Base-by-base conservation (phyloP, 2,113 vertebrate species). In the Natator depressus region DNA sequence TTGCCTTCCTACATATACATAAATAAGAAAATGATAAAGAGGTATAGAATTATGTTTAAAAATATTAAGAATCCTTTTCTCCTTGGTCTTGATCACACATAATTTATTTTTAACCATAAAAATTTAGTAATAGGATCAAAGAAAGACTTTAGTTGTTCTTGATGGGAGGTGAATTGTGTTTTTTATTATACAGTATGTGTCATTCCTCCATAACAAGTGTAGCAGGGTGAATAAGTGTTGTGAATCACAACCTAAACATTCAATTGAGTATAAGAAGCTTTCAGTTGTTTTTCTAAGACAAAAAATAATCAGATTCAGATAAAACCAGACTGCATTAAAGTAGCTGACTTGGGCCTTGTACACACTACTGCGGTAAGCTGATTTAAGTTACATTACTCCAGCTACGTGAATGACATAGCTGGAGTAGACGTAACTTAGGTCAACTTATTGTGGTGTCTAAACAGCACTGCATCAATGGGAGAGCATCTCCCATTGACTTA, bases 41-140 rank as follows among this genome's bases (percentile, higher is more conserved):
- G 50, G 50, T 85, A 91, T 96, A 95, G 91, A 10, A 85, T 84
- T 96, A 94, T 93, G 80, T 84, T 96, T 95, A 92, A 89, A 97
- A 97, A 94, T 78, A 92, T 88, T 95, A 95, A 84, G 91, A 55
- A 24, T 55, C 19, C 20, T 55, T 55, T 55, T 55, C 54, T 55
- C 54, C 8, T 55, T 55, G 22, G 54, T 22, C 89, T 87, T 96
- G 83, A 89, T 47, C 92, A 82, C 84, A 92, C 1, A 0, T 80
- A 96, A 95, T 94, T 97, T 95, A 93, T 95, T 95, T 89, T 96
- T 94, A 82, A 47, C 93, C 93, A 89, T 94, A 95, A 95, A 87
- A 89, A 89, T 59, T 75, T 78, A 90, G 94, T 84, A 92, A 92
- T 96, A 96, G 93, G 46, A 95, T 92, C 85, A 90, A 96, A 94